phyloP scores from a whole-genome alignment of 1,140 invertebrate genomes.

The Panulirus ornatus region DNA sequence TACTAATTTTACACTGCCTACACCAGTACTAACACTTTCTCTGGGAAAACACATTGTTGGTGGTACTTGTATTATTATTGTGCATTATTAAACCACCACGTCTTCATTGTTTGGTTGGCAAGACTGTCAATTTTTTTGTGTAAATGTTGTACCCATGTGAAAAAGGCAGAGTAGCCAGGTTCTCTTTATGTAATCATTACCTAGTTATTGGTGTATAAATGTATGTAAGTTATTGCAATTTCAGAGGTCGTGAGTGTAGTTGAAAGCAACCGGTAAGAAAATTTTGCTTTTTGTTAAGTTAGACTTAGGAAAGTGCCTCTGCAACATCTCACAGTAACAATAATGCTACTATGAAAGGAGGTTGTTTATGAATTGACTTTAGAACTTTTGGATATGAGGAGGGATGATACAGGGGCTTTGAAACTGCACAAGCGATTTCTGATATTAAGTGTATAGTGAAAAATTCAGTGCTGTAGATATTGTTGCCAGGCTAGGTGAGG shows the following conservation, averaged over 20 bases:
- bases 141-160: conserved; percentile 64
- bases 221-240: conserved; percentile 52
- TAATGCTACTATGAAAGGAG: not conserved
- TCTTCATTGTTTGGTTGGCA: conserved; percentile 57
- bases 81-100: conserved; percentile 31
- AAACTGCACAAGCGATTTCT: conserved; percentile 58
- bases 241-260: conserved; percentile 62
- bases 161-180: conserved; percentile 42
- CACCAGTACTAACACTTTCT: conserved; percentile 65
- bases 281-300: not conserved
- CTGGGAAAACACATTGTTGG: conserved; percentile 46
- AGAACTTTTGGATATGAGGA: not conserved
- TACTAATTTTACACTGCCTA: conserved; percentile 53
- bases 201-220: conserved; percentile 73
- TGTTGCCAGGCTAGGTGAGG: conserved; percentile 65
- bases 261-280: not conserved
- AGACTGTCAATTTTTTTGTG: conserved; percentile 54
- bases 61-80: conserved; percentile 27
- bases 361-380: not conserved
- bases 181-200: conserved; percentile 61
- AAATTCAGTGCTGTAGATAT: conserved; percentile 70
- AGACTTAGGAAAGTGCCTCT: conserved; percentile 9
- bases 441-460: conserved; percentile 67
- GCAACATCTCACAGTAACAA: not conserved
- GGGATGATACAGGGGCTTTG: conserved; percentile 1